These are phyloP conservation scores for Lasioglossum pauxillum DNA, from an alignment of 2,888 invertebrate genomes.

Conservation along the genomic window DNA sequence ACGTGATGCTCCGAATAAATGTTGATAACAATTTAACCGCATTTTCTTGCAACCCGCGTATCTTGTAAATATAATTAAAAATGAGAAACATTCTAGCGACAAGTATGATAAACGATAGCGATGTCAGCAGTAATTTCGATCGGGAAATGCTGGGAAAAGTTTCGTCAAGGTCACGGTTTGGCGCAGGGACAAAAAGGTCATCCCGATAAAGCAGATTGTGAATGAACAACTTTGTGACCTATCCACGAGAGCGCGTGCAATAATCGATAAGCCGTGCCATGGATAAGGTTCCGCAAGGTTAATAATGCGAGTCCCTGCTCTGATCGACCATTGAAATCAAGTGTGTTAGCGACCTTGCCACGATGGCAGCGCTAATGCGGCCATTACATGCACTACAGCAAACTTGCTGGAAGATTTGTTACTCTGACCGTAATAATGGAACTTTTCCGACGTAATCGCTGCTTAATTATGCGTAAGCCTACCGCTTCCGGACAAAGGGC, in stretches of 20 bases:
- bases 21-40: background rate
- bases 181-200: constrained; percentile 11
- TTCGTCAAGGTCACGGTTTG: background rate
- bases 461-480: background rate
- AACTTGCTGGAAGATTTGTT: constrained; percentile 14
- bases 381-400: background rate
- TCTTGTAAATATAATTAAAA: background rate
- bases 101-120: background rate
- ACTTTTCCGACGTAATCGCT: constrained; percentile 9
- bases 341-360: constrained; percentile 20
- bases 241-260: constrained; percentile 29
- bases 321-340: constrained; percentile 35
- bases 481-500: background rate
- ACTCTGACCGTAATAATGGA: background rate
- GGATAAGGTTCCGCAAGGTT: constrained; percentile 45
- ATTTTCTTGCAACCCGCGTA: background rate
- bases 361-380: constrained; percentile 22
- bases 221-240: constrained; percentile 35
- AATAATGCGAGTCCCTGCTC: constrained; percentile 16
- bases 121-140: background rate
- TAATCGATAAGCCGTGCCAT: constrained; percentile 51
- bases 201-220: constrained; percentile 26
- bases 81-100: background rate
- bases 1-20: constrained; percentile 23
- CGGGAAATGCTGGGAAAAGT: background rate